Base-by-base conservation (phyloP, 2,113 vertebrate genomes). In the Morone chrysops region DNA sequence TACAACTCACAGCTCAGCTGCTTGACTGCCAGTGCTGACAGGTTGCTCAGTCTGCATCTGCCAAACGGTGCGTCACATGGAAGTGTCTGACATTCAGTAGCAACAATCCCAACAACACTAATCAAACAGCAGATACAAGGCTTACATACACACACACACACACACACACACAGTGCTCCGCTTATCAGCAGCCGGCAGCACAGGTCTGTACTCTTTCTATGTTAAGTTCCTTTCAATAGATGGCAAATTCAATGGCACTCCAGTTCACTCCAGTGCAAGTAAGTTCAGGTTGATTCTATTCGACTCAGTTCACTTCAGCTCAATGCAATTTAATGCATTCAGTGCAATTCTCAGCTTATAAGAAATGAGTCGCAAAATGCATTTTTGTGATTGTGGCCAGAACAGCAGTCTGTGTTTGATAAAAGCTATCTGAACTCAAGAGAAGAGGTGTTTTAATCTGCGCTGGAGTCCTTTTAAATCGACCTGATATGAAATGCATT, bases 41-140 rank as follows among this genome's bases (percentile, higher is more conserved):
- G 36, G 7, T 18, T 1, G 67, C 72, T 85, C 76, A 9, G 69
- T 48, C 82, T 70, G 77, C 77, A 36, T 66, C 70, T 80, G 78
- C 68, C 80, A 72, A 85, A 57, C 76, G 11, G n/a, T 65, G 51
- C 67, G 38, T 36, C 43, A 17, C 66, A 63, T 62, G 56, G 36
- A 56, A 48, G 83, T 70, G 79, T 88, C 70, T 72, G 75, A 83
- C 84, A 87, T 79, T 78, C 85, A 81, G 70, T 16, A 17, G 61
- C 76, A 47, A 68, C 85, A 80, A 82, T 68, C 56, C 75, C 72
- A 73, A 82, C 73, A 82, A 79, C 84, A 62, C 89, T 87, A 86
- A 90, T 89, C 89, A 92, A 88, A 89, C 83, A 85, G 83, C 70
- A 88, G 85, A 91, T 90, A 86, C 22, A 10, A 75, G 47, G 73